Conservation (phyloP, 2,888 invertebrate genomes). For the Nymphalis urticae region DNA sequence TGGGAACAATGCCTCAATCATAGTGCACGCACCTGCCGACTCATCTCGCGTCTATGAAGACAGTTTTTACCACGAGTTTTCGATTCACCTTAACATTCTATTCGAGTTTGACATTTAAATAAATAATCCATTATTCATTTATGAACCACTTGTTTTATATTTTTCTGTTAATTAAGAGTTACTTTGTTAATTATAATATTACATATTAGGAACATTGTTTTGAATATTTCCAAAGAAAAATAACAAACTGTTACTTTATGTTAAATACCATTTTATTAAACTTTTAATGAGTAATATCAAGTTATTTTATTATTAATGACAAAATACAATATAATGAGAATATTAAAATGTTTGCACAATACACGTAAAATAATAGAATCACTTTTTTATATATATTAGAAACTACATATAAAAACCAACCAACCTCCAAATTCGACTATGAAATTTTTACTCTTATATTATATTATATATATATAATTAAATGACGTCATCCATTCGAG, state of each 20-base stretch:
- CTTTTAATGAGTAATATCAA: too few species aligned
- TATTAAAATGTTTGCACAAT: too few species aligned
- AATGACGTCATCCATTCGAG: slow-evolving; percentile 16
- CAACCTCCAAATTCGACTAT: too few species aligned
- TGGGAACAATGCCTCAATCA: slow-evolving; percentile 79
- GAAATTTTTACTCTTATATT: not conserved
- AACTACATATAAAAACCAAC: too few species aligned
- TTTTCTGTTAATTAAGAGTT: too few species aligned
- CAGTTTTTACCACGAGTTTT: slow-evolving; percentile 23
- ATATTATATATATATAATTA: not conserved
- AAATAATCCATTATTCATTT: not conserved
- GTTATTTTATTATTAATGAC: too few species aligned
- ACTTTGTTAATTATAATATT: too few species aligned
- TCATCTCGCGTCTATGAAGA: slow-evolving; percentile 44
- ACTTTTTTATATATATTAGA: too few species aligned
- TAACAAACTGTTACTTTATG: not conserved
- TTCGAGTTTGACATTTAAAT: slow-evolving; percentile 7
- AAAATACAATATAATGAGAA: too few species aligned
- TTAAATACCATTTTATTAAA: too few species aligned
- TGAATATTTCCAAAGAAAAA: not conserved
- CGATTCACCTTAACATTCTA: slow-evolving; percentile 16
- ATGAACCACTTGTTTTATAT: not conserved
- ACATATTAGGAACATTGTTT: not conserved
- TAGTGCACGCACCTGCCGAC: slow-evolving; percentile 72
- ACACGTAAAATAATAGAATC: too few species aligned